Percentiles rank a stretch among this genome's conserved stretches.
Evolutionary conservation across 2,888 invertebrate genomes (phyloP).

Genomic region (Plusia festucae): DNA sequence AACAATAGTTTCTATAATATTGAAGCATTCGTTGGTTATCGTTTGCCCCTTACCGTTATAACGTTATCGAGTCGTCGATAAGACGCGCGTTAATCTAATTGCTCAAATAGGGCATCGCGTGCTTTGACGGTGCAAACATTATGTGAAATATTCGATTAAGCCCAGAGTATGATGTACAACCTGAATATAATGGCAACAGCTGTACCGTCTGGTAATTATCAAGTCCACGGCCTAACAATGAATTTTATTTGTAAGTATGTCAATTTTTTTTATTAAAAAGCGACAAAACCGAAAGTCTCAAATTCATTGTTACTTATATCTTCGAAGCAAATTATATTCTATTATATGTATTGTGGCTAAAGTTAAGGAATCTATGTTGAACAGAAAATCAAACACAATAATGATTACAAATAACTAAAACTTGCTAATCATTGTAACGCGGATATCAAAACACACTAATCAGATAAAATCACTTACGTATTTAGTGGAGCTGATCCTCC

Average conservation of each 20-base stretch:
- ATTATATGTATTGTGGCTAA: too few relatives aligned
- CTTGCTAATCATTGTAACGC: slow-evolving; percentile 34
- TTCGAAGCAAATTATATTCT: too few relatives aligned
- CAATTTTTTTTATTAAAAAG: too few relatives aligned
- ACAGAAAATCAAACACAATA: slow-evolving; percentile 31
- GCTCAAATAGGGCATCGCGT: slow-evolving; percentile 51
- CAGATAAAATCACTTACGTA: slow-evolving; percentile 77
- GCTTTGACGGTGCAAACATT: slow-evolving; percentile 25
- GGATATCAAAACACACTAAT: slow-evolving; percentile 41
- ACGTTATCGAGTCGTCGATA: slow-evolving; percentile 52
- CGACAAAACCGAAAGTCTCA: too few relatives aligned
- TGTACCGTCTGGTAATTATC: too few relatives aligned
- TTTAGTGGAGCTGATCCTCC: slow-evolving; percentile 86
- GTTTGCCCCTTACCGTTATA: slow-evolving; percentile 16
- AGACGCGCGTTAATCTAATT: slow-evolving; percentile 50
- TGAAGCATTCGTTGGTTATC: slow-evolving; percentile 43
- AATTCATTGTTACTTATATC: too few relatives aligned
- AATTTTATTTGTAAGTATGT: too few relatives aligned
- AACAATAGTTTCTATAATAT: slow-evolving; percentile 10
- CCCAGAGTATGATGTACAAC: background rate
- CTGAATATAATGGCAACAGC: too few relatives aligned
- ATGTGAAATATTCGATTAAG: background rate
- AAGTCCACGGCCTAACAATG: too few relatives aligned
- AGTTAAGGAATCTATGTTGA: background rate
- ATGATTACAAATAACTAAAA: slow-evolving; percentile 31